These are phyloP conservation scores for Larimichthys polyactis DNA, from an alignment of 2,113 vertebrate genomes.

Conservation along the genomic window DNA sequence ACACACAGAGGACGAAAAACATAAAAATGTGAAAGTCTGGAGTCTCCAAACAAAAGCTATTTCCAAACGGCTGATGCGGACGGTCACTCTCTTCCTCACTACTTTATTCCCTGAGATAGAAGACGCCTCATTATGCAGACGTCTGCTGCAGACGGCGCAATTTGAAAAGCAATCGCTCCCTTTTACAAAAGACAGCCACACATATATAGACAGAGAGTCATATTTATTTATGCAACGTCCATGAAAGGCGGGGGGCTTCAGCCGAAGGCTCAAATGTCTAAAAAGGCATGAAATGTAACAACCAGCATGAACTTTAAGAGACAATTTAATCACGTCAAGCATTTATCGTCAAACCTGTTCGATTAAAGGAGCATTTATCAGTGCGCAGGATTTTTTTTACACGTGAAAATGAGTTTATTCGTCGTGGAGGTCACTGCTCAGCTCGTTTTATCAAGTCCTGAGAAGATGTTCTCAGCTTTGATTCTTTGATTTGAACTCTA, in stretches of 20 bases:
- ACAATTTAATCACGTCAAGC: slow-evolving; percentile 10
- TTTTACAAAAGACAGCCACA: slow-evolving; percentile 64
- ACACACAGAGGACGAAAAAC: slow-evolving; percentile 37
- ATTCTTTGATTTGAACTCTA: background rate
- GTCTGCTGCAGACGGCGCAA: slow-evolving; percentile 53
- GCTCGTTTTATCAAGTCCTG: background rate
- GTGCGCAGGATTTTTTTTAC: too few species aligned
- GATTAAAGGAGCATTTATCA: too few species aligned
- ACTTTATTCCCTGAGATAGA: slow-evolving; percentile 54
- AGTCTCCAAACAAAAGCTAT: slow-evolving; percentile 60
- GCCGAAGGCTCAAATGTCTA: slow-evolving; percentile 4
- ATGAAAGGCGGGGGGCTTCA: slow-evolving; percentile 27
- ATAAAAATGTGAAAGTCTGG: slow-evolving; percentile 43
- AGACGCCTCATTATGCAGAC: slow-evolving; percentile 70
- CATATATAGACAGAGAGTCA: slow-evolving; percentile 43
- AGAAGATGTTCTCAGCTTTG: background rate
- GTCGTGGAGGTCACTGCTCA: background rate
- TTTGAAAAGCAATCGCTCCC: slow-evolving; percentile 74
- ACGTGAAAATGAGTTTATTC: background rate
- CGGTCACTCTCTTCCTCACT: slow-evolving; percentile 27
- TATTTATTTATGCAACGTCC: slow-evolving; percentile 36
- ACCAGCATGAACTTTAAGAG: slow-evolving; percentile 41
- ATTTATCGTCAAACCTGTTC: background rate
- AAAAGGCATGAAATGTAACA: slow-evolving; percentile 37
- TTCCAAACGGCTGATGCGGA: slow-evolving; percentile 47